These are phyloP conservation scores for Callospermophilus lateralis DNA, from an alignment of 2,113 vertebrate genomes.

Conservation along the genomic window DNA sequence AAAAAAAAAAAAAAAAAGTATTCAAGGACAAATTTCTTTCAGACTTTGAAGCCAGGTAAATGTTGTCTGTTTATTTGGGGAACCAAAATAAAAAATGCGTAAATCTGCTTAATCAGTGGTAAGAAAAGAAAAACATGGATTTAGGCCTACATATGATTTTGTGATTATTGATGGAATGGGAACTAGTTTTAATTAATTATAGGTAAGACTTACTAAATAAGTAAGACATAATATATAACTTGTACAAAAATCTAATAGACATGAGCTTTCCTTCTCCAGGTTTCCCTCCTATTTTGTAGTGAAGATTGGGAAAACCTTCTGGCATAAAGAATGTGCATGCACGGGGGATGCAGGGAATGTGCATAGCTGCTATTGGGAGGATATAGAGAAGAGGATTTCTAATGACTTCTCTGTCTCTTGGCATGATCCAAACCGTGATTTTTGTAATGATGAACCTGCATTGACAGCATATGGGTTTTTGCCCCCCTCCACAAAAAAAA, in stretches of 20 bases:
- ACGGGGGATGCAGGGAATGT: background rate
- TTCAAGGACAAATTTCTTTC: constrained; percentile 30
- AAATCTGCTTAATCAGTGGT: constrained; percentile 17
- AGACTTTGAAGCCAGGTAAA: constrained; percentile 42
- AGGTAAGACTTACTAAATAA: background rate
- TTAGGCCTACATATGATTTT: background rate
- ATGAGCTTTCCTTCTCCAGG: constrained; percentile 7
- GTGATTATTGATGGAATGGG: background rate
- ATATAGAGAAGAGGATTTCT: background rate
- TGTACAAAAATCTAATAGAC: background rate
- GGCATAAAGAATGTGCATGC: background rate
- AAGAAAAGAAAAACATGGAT: background rate
- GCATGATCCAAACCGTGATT: constrained; percentile 59
- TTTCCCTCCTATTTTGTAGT: constrained; percentile 21
- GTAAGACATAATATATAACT: background rate
- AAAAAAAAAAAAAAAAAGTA: background rate
- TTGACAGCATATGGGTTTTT: constrained; percentile 78
- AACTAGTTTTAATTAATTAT: background rate
- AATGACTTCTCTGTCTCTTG: constrained; percentile 58
- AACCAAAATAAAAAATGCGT: constrained; percentile 37
- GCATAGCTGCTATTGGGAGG: background rate
- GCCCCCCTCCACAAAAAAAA: background rate
- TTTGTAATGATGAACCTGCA: constrained; percentile 75
- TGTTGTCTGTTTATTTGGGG: constrained; percentile 8
- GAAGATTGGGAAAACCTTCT: constrained; percentile 44